These are phyloP conservation scores for Tragelaphus scriptus DNA, from an alignment of 2,113 vertebrate genomes.

Conservation along the genomic window DNA sequence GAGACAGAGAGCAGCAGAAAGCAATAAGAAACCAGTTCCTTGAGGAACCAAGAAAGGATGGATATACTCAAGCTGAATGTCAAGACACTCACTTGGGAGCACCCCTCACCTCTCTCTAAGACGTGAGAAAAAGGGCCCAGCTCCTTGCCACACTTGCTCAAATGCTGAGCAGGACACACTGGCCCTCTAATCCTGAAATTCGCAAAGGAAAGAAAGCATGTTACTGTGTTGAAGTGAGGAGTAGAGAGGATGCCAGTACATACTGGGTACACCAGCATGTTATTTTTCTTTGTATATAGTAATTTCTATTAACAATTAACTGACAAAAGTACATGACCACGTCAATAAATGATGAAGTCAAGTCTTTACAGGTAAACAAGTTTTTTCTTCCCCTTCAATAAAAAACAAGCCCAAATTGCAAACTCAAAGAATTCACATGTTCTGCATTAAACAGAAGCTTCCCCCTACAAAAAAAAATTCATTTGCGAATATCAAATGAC, in stretches of 20 bases:
- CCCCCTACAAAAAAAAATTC: background rate
- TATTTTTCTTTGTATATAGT: background rate
- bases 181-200: background rate
- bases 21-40: background rate
- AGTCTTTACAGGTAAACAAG: background rate
- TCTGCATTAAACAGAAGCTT: background rate
- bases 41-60: background rate
- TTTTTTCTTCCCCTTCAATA: background rate
- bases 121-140: background rate
- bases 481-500: background rate
- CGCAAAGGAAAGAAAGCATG: background rate
- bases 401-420: slow-evolving; percentile 13
- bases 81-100: background rate
- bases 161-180: background rate
- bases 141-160: background rate
- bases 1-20: background rate
- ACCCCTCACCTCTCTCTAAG: background rate
- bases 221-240: background rate
- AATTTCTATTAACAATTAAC: slow-evolving; percentile 11
- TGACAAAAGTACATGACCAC: background rate
- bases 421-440: background rate
- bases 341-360: background rate
- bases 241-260: background rate
- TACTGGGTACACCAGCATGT: background rate
- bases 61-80: background rate